A percentile compares a stretch with the other conserved stretches of the same genome.
These are phyloP conservation scores for Hymenochirus boettgeri DNA, from an alignment of 2,113 vertebrate genomes.

Conservation along the genomic window DNA sequence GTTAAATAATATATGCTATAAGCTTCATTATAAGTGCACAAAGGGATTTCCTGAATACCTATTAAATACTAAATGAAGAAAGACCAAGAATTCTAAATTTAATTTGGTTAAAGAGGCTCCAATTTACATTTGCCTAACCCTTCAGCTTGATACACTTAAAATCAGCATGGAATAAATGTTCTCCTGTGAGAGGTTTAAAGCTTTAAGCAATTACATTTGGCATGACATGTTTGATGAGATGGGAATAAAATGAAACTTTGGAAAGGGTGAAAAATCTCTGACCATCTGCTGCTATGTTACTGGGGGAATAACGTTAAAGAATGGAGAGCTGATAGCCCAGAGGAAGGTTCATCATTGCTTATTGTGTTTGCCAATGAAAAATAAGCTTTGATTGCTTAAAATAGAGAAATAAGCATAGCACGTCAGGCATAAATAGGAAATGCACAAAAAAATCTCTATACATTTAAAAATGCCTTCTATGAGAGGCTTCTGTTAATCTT, in stretches of 20 bases:
- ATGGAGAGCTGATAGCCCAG: slow-evolving; percentile 43
- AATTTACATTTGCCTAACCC: slow-evolving; percentile 60
- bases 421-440: slow-evolving; percentile 3
- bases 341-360: slow-evolving; percentile 53
- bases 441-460: slow-evolving; percentile 39
- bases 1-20: slow-evolving; percentile 57
- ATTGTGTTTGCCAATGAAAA: slow-evolving; percentile 57
- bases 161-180: slow-evolving; percentile 68
- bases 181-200: slow-evolving; percentile 63
- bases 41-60: slow-evolving; percentile 59
- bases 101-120: slow-evolving; percentile 43
- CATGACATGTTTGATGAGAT: slow-evolving; percentile 74
- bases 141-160: slow-evolving; percentile 62
- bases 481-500: slow-evolving; percentile 46
- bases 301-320: slow-evolving; percentile 54
- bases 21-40: slow-evolving; percentile 42
- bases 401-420: slow-evolving; percentile 36
- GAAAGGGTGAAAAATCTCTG: slow-evolving; percentile 68
- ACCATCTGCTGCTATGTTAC: slow-evolving; percentile 67
- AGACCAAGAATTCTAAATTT: slow-evolving; percentile 26
- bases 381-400: slow-evolving; percentile 45
- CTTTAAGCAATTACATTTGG: slow-evolving; percentile 72
- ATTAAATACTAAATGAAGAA: slow-evolving; percentile 48
- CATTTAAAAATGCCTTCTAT: slow-evolving; percentile 37
- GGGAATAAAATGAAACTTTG: slow-evolving; percentile 70